Evolutionary conservation across 35 echinoderm and acorn worm species (phyloP), one percentile per base, ranked within the genome.

Genomic region (Apostichopus japonicus): DNA sequence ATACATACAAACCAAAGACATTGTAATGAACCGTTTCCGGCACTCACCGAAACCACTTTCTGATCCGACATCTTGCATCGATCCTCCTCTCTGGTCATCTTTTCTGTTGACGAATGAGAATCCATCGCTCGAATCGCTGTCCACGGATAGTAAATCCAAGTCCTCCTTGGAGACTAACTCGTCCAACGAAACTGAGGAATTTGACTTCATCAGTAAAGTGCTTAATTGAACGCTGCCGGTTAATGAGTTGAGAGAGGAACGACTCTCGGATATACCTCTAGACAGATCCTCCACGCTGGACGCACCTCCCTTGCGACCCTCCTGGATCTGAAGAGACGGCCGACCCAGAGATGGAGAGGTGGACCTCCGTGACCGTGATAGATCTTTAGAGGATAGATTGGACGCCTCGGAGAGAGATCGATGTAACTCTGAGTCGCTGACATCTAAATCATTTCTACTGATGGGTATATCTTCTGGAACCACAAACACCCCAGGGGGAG

Each of bases 51-150:
- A 57, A 62, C 94, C 96, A 94, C 96, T 98, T 52, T 98, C 96
- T 27, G 94, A 94, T 33, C 90, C 96, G 1, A 93, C 58, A 78
- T 95, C 95, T 8, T 56, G 81, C 61, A 65, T 56, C 70, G 90
- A 91, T 24, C 90, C 93, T 24, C 90, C 93, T 53, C 80, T 62
- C 7, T 73, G 86, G 25, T 77, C 72, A 90, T 86, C 86, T 14
- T 19, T 58, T 33, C 81, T 33, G 23, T 76, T 72, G 1, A 94
- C 93, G 24, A 95, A 88, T 8, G 90, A 91, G 25, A 95, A 98
- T 8, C 96, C 94, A 62, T 98, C 96, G 17, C 96, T 98, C 11
- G 96, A 98, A 76, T 98, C 96, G 79, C 96, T 98, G 65, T 93
- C 90, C 15, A 98, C 80, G 14, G 96, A 98, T 16, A 98, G 65